These are phyloP conservation scores for Goniozus legneri DNA, from an alignment of 1,140 invertebrate genomes.

Conservation along the genomic window DNA sequence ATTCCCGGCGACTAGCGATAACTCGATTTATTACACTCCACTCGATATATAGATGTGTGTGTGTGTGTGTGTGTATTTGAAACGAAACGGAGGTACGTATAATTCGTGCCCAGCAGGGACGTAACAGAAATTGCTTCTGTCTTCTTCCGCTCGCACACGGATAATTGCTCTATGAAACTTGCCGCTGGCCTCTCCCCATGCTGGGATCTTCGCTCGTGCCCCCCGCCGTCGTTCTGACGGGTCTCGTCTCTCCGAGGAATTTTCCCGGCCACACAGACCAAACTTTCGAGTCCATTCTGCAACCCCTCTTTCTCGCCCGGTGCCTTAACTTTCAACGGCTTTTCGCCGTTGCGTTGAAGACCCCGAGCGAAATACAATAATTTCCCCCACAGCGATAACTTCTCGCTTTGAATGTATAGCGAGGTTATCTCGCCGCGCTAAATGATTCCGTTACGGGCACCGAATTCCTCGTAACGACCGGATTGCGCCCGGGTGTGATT, in stretches of 20 bases:
- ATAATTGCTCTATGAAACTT: conserved; percentile 1
- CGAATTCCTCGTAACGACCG: no score
- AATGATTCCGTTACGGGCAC: no score
- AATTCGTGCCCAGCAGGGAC: background rate
- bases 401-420: conserved; percentile 14
- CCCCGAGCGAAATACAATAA: conserved; percentile 15
- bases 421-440: no score
- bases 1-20: no score
- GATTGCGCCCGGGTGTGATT: no score
- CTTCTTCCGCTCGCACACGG: background rate
- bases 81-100: background rate
- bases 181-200: no score
- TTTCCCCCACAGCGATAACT: conserved; percentile 20
- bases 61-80: no score
- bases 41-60: no score
- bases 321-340: conserved; percentile 13
- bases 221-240: background rate
- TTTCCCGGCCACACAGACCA: background rate
- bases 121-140: background rate
- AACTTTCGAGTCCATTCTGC: no score
- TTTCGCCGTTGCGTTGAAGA: background rate
- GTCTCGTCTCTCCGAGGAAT: background rate
- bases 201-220: background rate
- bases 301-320: no score
- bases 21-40: no score